phyloP scores from a whole-genome alignment of 2,113 vertebrate species.

The Castor canadensis region DNA sequence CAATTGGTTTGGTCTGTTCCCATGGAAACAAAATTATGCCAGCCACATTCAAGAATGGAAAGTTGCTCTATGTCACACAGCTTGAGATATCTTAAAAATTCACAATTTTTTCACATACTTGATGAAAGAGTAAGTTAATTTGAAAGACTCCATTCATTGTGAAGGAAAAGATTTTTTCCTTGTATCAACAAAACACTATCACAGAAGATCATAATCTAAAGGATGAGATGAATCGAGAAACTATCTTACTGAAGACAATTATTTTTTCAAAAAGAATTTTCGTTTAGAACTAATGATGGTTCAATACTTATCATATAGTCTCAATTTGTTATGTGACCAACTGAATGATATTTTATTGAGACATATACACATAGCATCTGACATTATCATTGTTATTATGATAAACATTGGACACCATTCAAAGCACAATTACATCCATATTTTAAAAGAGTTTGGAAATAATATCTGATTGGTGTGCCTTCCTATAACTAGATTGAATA shows the following conservation, averaged over 20 bases:
- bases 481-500: constrained; percentile 5
- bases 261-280: constrained; percentile 15
- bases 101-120: background rate
- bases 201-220: background rate
- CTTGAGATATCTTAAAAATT: background rate
- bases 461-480: background rate
- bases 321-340: background rate
- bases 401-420: background rate
- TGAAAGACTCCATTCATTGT: background rate
- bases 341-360: background rate
- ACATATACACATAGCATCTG: background rate
- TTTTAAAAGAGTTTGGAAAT: constrained; percentile 38
- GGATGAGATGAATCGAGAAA: background rate
- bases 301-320: background rate
- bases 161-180: constrained; percentile 2
- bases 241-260: background rate
- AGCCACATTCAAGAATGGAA: constrained; percentile 40
- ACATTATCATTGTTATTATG: too few relatives aligned
- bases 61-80: constrained; percentile 33
- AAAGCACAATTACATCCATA: background rate
- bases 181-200: background rate
- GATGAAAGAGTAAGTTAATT: background rate
- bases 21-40: constrained; percentile 60
- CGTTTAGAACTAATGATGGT: background rate
- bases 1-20: constrained; percentile 59